A percentile compares a stretch with the other conserved stretches of the same genome.
These are phyloP conservation scores for Luscinia megarhynchos DNA, from an alignment of 2,797 vertebrate genomes.

Conservation along the genomic window DNA sequence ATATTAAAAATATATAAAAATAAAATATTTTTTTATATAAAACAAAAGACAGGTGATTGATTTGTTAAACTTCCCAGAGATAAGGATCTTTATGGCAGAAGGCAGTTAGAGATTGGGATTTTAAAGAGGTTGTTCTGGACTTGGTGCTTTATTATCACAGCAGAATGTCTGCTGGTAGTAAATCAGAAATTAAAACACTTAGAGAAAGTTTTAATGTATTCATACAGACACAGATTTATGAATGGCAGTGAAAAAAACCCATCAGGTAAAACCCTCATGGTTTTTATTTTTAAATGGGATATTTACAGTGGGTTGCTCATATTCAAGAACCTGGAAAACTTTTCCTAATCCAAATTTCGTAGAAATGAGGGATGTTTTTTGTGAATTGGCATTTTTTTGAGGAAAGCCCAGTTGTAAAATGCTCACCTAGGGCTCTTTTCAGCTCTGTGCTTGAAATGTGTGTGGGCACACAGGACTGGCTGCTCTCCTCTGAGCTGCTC, in stretches of 20 bases:
- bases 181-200: not conserved
- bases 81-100: not conserved
- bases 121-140: not conserved
- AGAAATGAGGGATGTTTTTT: not conserved
- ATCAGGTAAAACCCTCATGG: accelerated
- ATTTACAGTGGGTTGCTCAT: not conserved
- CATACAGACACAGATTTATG: not conserved
- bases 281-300: not conserved
- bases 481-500: not conserved
- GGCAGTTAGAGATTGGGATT: not conserved
- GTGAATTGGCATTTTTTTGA: not conserved
- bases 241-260: not conserved
- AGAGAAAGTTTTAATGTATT: not conserved
- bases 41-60: not conserved
- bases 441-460: not conserved
- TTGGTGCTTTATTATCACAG: not conserved
- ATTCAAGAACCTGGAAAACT: not conserved
- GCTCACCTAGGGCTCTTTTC: not conserved
- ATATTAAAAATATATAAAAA: not conserved
- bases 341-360: not conserved
- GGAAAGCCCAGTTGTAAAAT: not conserved
- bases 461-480: not conserved
- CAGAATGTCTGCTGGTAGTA: not conserved
- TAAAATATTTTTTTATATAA: not conserved
- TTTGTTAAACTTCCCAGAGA: not conserved